These are phyloP conservation scores for Eulimnadia texana DNA, from an alignment of 1,140 invertebrate genomes.

Conservation along the genomic window DNA sequence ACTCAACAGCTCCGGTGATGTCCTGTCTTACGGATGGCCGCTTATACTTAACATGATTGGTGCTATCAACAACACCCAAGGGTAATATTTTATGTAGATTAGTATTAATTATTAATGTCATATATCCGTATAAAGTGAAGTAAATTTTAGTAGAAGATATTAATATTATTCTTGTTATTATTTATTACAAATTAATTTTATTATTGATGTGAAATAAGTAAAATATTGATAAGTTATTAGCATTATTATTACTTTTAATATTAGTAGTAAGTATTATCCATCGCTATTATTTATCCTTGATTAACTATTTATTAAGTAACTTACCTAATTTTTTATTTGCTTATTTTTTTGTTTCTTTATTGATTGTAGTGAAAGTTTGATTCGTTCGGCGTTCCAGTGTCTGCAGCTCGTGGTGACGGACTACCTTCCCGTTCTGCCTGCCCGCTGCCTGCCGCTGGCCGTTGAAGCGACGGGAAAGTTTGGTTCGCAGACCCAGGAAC, in stretches of 20 bases:
- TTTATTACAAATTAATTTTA: too few species aligned
- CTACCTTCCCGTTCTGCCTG: conserved; percentile 74
- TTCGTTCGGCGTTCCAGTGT: conserved; percentile 89
- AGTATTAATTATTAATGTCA: too few species aligned
- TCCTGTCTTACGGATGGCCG: conserved; percentile 84
- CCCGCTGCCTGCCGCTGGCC: conserved; percentile 71
- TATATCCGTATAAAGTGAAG: too few species aligned
- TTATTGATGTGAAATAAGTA: too few species aligned
- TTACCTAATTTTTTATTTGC: not conserved
- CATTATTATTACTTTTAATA: too few species aligned
- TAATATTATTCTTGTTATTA: too few species aligned
- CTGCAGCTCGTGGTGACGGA: conserved; percentile 93
- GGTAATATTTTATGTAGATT: conserved; percentile 45
- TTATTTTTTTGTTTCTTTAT: conserved; percentile 12
- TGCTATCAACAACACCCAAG: conserved; percentile 80
- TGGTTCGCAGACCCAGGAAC: conserved; percentile 86
- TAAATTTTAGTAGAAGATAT: too few species aligned
- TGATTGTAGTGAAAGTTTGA: conserved; percentile 61
- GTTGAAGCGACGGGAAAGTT: conserved; percentile 92
- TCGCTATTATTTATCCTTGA: not conserved
- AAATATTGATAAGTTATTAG: too few species aligned
- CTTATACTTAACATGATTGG: conserved; percentile 86
- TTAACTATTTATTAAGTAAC: not conserved
- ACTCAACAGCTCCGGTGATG: conserved; percentile 81
- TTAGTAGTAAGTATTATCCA: too few species aligned